Evolutionary conservation across 2,888 invertebrate species (phyloP), one percentile per base, ranked within the genome.

Genomic region (Agelastica alni): DNA sequence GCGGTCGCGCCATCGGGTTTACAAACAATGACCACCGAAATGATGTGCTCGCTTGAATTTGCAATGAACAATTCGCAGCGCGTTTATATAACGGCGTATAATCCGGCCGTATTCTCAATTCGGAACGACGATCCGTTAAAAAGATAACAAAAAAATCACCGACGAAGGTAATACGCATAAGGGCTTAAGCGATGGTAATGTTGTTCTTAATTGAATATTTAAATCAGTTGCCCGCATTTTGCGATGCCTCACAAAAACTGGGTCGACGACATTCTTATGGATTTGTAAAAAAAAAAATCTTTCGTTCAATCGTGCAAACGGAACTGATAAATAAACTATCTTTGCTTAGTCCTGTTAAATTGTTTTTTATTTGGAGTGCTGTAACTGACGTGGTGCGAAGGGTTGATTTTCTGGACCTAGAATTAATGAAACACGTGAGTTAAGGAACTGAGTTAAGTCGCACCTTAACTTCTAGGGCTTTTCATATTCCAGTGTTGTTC

Each of bases 11-110:
- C n/a, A n/a, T n/a, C n/a, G n/a, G 39, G 59, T 64, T 64, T 64
- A 60, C 61, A 64, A 62, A 64, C 64, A 64, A 64, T 64, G 53
- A 58, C 54, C n/a, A n/a, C n/a, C 56, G 42, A 58, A 47, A 62
- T 62, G 55, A 58, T 58, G 60, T 60, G 60, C 58, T n/a, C n/a
- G 14, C 31, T 31, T 34, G 34, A 34, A 7, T 34, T n/a, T 34
- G 16, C 16, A n/a, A 51, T 39, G 39, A 37, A 47, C 52, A 54
- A 53, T 62, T 61, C 58, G 57, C 54, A 39, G 9, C 14, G 18
- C n/a, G n/a, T n/a, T n/a, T n/a, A n/a, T n/a, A n/a, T 60, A 60
- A 60, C 60, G 60, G 60, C 47, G 53, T 54, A 53, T 60, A 52
- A 56, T 56, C 56, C 52, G 39, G 44, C 36, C 39, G 36, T 56